A percentile compares a stretch with the other conserved stretches of the same genome.
Evolutionary conservation across 2,113 vertebrate species (phyloP).

Genomic region (Xiphophorus maculatus): DNA sequence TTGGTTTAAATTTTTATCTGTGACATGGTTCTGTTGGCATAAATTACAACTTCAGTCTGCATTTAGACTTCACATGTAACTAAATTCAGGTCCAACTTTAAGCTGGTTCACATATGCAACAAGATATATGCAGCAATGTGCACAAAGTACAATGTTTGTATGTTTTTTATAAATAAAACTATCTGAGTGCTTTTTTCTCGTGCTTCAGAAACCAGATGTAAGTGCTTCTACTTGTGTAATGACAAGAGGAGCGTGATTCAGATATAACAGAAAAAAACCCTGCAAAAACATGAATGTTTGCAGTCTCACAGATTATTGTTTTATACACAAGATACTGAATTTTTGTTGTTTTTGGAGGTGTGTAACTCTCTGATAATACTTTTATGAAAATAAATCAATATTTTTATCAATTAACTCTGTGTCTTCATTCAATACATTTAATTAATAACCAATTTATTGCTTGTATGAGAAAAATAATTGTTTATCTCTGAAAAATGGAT

Average conservation of each 20-base stretch:
- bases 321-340: constrained; percentile 60
- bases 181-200: constrained; percentile 6
- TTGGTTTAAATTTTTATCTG: constrained; percentile 4
- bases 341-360: constrained; percentile 69
- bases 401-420: constrained; percentile 62
- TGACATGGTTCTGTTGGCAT: constrained; percentile 8
- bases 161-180: constrained; percentile 39
- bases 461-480: neutral
- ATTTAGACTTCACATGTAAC: no score
- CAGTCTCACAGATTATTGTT: constrained; percentile 40
- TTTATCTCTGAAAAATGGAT: no score
- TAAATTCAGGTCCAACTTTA: no score
- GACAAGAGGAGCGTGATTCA: constrained; percentile 26
- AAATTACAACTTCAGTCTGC: neutral
- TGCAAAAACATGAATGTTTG: constrained; percentile 23
- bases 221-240: constrained; percentile 39
- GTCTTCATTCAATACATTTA: constrained; percentile 15
- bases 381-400: constrained; percentile 62
- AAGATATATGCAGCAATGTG: neutral
- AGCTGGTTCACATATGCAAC: constrained; percentile 1
- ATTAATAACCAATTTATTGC: neutral
- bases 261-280: constrained; percentile 15
- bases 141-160: neutral
- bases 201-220: constrained; percentile 31
- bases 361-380: constrained; percentile 53